Base-by-base conservation (phyloP, 2,113 vertebrate species). In the Lagopus leucura region DNA sequence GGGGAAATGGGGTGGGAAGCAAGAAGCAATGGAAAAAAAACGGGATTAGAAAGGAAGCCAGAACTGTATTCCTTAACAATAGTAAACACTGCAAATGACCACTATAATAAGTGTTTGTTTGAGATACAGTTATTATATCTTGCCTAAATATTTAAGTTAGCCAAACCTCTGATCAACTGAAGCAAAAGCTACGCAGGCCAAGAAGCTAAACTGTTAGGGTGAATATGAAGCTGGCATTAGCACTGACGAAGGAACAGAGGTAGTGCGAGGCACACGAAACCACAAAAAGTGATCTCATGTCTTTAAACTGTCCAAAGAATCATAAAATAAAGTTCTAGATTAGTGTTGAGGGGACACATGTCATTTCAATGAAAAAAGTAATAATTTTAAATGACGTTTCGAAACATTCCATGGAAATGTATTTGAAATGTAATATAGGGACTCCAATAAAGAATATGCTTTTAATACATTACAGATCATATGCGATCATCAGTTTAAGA, bases 341-440 rank as follows among this genome's bases (percentile, higher is more conserved):
- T 94, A 95, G 88, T 89, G 91, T 84, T 95, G 96, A 96, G 96
- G 96, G 97, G 94, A 96, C 95, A 96, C 43, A 94, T 95, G 95
- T 77, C 93, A 95, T 94, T 97, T 97, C 95, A 97, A 80, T 76
- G 85, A 91, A 94, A 92, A 86, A 91, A 89, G 78, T 40, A 86
- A 95, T 97, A 95, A 97, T 97, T 82, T 96, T 82, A 93, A 88
- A 86, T 88, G 97, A 97, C 97, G 52, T 94, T 96, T 96, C 82
- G 94, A 97, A 97, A 95, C 97, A 96, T 97, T 97, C 96, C 94
- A 84, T 97, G 95, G 94, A 95, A 97, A 96, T 94, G 95, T 96
- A 97, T 97, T 96, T 97, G 97, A 97, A 97, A 97, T 94, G 95
- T 95, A 97, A 97, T 97, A 97, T 87, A 96, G 89, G 95, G 84